Conservation (phyloP, 2,113 vertebrate genomes). For the Cariama cristata region DNA sequence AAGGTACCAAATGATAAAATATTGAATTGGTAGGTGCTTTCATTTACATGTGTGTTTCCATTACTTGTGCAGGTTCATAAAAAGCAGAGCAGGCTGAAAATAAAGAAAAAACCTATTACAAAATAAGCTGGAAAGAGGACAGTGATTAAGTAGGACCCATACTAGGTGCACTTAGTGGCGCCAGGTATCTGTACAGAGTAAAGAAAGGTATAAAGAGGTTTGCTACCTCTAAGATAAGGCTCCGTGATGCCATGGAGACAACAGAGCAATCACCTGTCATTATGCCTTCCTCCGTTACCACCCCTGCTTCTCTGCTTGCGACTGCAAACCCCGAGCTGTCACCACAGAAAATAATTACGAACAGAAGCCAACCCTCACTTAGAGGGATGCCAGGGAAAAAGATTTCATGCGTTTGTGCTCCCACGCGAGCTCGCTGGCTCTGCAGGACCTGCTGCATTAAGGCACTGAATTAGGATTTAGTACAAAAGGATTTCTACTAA, state of each 20-base stretch:
- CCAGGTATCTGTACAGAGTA: not conserved
- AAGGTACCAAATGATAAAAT: not conserved
- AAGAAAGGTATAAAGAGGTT: not conserved
- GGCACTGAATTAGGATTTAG: not conserved
- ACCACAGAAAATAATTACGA: not conserved
- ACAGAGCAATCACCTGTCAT: conserved; percentile 18
- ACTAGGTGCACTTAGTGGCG: not conserved
- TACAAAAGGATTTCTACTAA: not conserved
- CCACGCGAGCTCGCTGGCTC: not conserved
- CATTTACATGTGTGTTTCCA: not conserved
- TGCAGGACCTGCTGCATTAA: conserved; percentile 5
- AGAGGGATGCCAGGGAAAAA: not conserved
- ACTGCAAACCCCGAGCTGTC: not conserved
- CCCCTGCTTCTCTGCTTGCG: not conserved
- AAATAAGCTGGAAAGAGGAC: not conserved
- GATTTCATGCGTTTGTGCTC: not conserved
- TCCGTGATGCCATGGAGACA: conserved; percentile 49
- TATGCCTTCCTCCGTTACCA: not conserved
- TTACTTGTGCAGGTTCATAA: not conserved
- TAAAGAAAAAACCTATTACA: not conserved
- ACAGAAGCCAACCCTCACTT: not conserved
- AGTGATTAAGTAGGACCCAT: not conserved
- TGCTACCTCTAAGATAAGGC: conserved; percentile 1
- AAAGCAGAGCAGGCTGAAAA: not conserved
- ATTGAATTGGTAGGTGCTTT: not conserved